Base-by-base conservation (phyloP, 64 coral and sea anemone species). In the Montipora efflorescens region DNA sequence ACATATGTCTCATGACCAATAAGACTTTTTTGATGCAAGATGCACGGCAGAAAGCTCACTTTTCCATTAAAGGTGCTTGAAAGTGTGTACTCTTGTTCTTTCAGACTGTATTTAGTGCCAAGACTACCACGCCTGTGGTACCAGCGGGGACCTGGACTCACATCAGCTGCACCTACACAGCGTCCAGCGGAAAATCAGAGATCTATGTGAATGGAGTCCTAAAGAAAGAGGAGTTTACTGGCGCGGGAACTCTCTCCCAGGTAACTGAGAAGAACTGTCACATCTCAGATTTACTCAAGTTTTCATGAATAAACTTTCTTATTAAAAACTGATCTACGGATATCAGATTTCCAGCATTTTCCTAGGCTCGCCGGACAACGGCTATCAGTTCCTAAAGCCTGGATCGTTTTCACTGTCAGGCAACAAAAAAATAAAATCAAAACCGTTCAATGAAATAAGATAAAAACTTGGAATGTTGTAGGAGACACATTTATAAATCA, bases 101-200 rank as follows among this genome's bases (percentile, higher is more conserved):
- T 44, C 78, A 97, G 96, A 97, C 96, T 7, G 89, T 97, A 25
- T 97, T 97, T 15, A 97, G 96, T 44, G 93, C 88, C 64, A 77
- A 85, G 10, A 95, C 96, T 0, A 79, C 36, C 18, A 89, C 85
- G 11, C 53, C 96, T 18, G 92, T 97, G 52, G 96, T 97, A 76
- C 96, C 96, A 48, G 96, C 96, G 7, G 89, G 89, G 36, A 97
- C 96, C n/a, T 97, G 96, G 96, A 97, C 96, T 14, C 96, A 97
- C 50, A 94, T 97, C 68, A 90, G 92, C 48, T 90, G 92, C 25
- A 97, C 96, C 1, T 97, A 95, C 79, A 67, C 73, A 89, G 81
- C 89, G 14, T 47, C 88, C 18, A 93, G 96, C 9, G 96, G 96
- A 9, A 94, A 95, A 85, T 91, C 96, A 14, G 79, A 83, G 77